Evolutionary conservation across 2,888 invertebrate genomes (phyloP), one percentile per base, ranked within the genome.

Genomic region (Saturnia japonica): DNA sequence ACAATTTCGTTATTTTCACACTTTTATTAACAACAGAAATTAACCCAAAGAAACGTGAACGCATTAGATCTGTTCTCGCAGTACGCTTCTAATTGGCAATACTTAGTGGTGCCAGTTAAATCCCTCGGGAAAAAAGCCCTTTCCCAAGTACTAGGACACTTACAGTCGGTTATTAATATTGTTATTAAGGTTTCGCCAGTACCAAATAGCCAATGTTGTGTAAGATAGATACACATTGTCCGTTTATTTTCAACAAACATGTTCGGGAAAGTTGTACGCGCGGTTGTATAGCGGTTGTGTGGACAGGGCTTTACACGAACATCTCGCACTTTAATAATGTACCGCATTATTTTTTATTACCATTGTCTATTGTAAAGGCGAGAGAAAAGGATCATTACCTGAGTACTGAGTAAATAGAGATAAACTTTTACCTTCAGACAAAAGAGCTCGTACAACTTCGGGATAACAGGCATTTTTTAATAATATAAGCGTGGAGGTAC

Each of bases 331-430:
- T 7, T 60, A 12, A 14, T 25, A 60, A 60, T 60, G 57, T 60
- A 3, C 14, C 25, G 28, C 28, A 28, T 60, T 60, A 25, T 25
- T 60, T 60, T 60, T 60, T 60, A 60, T 25, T 60, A 14, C 28
- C 14, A 28, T 60, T 60, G 28, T 28, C 25, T 60, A 60, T 28
- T 60, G 25, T 28, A 60, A 28, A 22, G 22, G 22, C 54, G 54
- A 22, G 57, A 60, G 25, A 12, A 60, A 60, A 60, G 57, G 57
- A 28, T 60, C 25, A 60, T 60, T 60, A 60, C 57, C 57, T 60
- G 57, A 60, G 19, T 60, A 60, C 57, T 60, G 57, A 60, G 28
- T 28, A 60, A 60, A 60, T 25, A 28, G 22, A 60, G 57, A 60
- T 60, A 60, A 12, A 4, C 12, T 60, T 60, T 60, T 60, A 28